Percentiles rank a stretch among this genome's conserved stretches.
Evolutionary conservation across 2,888 invertebrate genomes (phyloP).

Genomic region (Caenorhabditis japonica): DNA sequence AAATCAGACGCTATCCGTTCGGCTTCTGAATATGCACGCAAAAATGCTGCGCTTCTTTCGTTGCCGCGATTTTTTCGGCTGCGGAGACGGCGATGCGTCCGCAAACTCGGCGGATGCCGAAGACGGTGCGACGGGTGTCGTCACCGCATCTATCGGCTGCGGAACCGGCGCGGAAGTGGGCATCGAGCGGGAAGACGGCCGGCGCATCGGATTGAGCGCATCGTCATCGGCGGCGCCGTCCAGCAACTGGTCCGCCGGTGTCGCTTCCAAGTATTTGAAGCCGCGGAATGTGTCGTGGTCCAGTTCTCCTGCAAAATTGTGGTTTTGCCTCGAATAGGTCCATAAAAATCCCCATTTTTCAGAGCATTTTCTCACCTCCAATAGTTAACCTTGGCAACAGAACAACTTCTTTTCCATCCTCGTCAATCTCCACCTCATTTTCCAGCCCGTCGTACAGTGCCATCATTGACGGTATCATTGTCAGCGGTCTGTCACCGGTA

Average conservation of each 20-base stretch:
- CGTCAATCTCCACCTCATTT: background rate
- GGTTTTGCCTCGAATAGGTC: too few species aligned
- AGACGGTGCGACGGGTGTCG: slow-evolving; percentile 2
- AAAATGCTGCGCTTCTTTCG: slow-evolving; percentile 8
- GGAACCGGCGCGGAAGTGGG: slow-evolving; percentile 23
- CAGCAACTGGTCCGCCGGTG: background rate
- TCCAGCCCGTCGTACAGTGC: slow-evolving; percentile 22
- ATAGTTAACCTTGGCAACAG: background rate
- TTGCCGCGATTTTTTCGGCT: background rate
- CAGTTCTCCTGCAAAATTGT: slow-evolving; percentile 20
- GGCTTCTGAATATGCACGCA: slow-evolving; percentile 26
- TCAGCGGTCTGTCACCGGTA: slow-evolving; percentile 45
- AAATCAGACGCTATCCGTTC: slow-evolving; percentile 10
- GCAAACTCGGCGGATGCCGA: background rate
- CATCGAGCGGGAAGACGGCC: slow-evolving; percentile 26
- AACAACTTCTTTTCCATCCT: slow-evolving; percentile 2
- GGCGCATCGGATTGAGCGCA: slow-evolving; percentile 1
- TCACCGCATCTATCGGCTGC: slow-evolving; percentile 15
- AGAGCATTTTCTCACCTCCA: slow-evolving; percentile 10
- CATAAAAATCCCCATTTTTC: too few species aligned
- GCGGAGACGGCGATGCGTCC: background rate
- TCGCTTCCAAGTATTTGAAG: slow-evolving; percentile 22
- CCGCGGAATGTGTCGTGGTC: slow-evolving; percentile 26
- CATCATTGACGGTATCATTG: slow-evolving; percentile 30
- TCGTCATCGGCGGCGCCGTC: background rate